Evolutionary conservation across 1,140 invertebrate species (phyloP), one percentile per base, ranked within the genome.

Genomic region (Monomorium pharaonis): DNA sequence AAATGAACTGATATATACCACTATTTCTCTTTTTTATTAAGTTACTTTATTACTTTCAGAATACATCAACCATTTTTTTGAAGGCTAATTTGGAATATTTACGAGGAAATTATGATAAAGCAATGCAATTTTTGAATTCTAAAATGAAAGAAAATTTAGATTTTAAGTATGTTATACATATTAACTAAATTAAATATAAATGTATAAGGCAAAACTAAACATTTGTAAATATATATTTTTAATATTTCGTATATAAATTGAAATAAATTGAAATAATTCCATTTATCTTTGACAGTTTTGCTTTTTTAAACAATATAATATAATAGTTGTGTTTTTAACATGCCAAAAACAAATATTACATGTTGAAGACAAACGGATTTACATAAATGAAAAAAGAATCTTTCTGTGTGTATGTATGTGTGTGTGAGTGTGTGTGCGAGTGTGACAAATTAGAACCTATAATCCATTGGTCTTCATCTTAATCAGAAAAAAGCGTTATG

Each of bases 71-170:
- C 9, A 93, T 97, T 51, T 97, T 96, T 92, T 93, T 97, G 21
- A 96, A 96, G 92, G 96, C 96, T 42, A 97, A 98, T 93, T 94
- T 97, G 69, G 97, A 97, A 91, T 97, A 97, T 92, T 92, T 97
- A 16, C 93, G 96, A 89, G 97, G 97, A 3, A 97, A 97, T 93
- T 96, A 96, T 86, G 95, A 95, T 72, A 97, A 97, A 92, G 96
- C 97, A 1, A 94, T 97, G 16, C 97, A 97, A 93, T 95, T 97
- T 70, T 93, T 98, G 14, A 96, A 96, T 89, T 95, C 96, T n/a
- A 93, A 96, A 14, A 95, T 96, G 42, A 92, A 93, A 9, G 95
- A 96, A 69, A 94, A 92, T 85, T 91, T 95, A 33, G 94, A 94
- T 84, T 95, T 95, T 83, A 95, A 94, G 96, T 96, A 93, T 93